Conservation (phyloP, 2,888 invertebrate genomes). For the Sclerodermus sp. region DNA sequence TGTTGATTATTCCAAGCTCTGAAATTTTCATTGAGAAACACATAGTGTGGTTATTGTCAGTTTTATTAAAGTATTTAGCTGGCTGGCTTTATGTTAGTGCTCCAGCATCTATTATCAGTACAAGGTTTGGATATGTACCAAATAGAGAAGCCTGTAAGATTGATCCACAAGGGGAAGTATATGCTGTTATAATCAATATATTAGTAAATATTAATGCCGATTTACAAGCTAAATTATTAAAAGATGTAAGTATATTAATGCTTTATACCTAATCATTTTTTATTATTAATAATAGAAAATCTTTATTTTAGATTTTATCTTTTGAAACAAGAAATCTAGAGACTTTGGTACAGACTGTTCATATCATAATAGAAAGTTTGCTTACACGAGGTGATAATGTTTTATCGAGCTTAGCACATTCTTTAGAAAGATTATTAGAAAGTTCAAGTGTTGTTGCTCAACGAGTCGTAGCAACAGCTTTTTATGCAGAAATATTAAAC, state of each 20-base stretch:
- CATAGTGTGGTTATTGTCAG: constrained; percentile 33
- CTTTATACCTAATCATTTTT: background rate
- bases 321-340: constrained; percentile 40
- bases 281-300: background rate
- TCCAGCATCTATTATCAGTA: constrained; percentile 41
- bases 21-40: constrained; percentile 37
- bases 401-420: constrained; percentile 33
- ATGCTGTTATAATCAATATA: constrained; percentile 39
- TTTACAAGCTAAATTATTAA: constrained; percentile 32
- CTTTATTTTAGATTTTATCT: constrained; percentile 31
- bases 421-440: constrained; percentile 39
- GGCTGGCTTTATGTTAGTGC: constrained; percentile 49
- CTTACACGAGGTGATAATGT: constrained; percentile 23
- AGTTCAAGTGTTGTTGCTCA: constrained; percentile 39
- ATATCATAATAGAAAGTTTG: constrained; percentile 39
- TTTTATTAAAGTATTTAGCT: constrained; percentile 42
- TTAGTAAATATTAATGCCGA: constrained; percentile 35
- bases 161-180: constrained; percentile 42
- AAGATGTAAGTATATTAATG: constrained; percentile 17
- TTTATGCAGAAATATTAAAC: constrained; percentile 46
- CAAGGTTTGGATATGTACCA: constrained; percentile 49
- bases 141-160: constrained; percentile 47
- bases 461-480: constrained; percentile 41
- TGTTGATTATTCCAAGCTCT: constrained; percentile 37
- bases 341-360: constrained; percentile 38